Evolutionary conservation across 2,797 vertebrate species (phyloP), one percentile per base, ranked within the genome.

Genomic region (Sebastes hubbsi): DNA sequence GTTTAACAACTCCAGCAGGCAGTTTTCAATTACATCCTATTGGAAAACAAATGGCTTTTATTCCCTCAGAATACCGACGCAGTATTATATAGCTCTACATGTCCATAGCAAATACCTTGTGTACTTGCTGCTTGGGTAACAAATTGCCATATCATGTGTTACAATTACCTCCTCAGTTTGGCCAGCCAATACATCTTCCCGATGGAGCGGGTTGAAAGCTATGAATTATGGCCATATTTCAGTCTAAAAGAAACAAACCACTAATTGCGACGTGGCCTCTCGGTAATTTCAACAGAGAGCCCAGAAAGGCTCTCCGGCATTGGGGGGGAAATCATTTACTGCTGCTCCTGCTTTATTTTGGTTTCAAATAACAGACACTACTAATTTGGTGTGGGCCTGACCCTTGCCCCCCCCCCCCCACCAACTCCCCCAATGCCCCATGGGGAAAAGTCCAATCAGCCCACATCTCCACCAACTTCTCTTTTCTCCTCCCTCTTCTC

Each of bases 321-420:
- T 74, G 87, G 92, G 91, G 95, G 24, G 91, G 95, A 96, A 97
- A 96, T 94, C 94, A 95, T 96, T 96, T 96, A 95, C 95, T 95
- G 95, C 96, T 96, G 95, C 93, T 95, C 79, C 93, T 95, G 94
- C 95, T 97, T 97, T 96, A 96, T 97, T 97, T 97, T 95, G 96
- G 96, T 97, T 97, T 97, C 96, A 91, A 95, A 93, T 97, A 96
- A 97, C 97, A 97, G 96, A 97, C 97, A 97, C 94, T 93, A 91
- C 96, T 97, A 97, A 97, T 97, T 97, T 96, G 95, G 95, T 89
- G 95, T 96, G 95, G 95, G 94, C 92, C 88, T 96, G 96, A 97
- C 97, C 97, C 93, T 89, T 92, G 94, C 93, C 90, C 95, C 87
- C 87, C 62, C 90, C 95, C 87, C 87, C 60, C 77, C 81, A 25